Percentiles rank a stretch among this genome's conserved stretches.
These are phyloP conservation scores for Prochilodus magdalenae DNA, from an alignment of 2,113 vertebrate species.

Conservation along the genomic window DNA sequence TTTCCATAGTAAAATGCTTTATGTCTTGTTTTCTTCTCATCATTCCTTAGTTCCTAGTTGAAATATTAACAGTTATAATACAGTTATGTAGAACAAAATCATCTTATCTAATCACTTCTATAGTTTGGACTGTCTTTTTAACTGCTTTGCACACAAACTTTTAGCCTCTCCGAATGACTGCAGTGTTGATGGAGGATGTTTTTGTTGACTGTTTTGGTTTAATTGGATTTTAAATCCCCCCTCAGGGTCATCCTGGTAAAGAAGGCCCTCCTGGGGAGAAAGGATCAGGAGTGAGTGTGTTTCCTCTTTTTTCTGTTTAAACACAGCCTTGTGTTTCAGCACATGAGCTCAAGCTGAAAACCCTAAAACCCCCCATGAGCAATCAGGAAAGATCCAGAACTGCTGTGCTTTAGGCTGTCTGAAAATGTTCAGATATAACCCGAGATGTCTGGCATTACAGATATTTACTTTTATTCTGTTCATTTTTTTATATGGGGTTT, in stretches of 20 bases:
- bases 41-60: too few species aligned
- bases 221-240: conserved; percentile 35
- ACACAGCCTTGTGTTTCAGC: too few species aligned
- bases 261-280: conserved; percentile 96
- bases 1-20: too few species aligned
- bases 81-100: too few species aligned
- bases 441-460: neutral
- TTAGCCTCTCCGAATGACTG: neutral
- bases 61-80: too few species aligned
- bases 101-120: too few species aligned
- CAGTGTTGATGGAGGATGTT: neutral
- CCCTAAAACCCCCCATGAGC: neutral
- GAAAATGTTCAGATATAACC: neutral
- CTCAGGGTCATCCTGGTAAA: conserved; percentile 96
- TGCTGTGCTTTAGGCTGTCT: neutral
- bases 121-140: too few species aligned
- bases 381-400: neutral
- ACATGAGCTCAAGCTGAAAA: neutral
- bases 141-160: neutral
- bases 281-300: conserved; percentile 84
- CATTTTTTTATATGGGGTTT: neutral
- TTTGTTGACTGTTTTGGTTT: conserved; percentile 3
- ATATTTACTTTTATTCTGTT: neutral
- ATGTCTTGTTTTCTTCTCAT: too few species aligned
- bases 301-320: neutral